Conservation (phyloP, 1,140 invertebrate species). For the Drosophila ogumai region DNA sequence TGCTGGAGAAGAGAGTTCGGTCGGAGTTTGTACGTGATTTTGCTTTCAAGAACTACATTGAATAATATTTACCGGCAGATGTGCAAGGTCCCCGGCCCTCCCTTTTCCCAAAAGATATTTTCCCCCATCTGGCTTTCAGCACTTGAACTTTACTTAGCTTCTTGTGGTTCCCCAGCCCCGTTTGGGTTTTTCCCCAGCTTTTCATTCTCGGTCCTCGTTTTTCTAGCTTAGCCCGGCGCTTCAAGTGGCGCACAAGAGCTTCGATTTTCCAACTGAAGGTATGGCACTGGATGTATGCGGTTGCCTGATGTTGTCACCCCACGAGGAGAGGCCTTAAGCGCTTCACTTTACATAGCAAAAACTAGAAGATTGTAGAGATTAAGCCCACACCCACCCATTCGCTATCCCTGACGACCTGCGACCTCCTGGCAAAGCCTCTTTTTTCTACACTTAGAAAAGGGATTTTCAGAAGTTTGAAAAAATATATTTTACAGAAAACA, state of each 20-base stretch:
- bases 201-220: constrained; percentile 42
- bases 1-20: constrained; percentile 10
- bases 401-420: constrained; percentile 15
- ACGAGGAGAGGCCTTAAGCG: constrained; percentile 55
- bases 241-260: constrained; percentile 67
- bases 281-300: constrained; percentile 25
- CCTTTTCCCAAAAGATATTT: background rate
- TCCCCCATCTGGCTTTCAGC: constrained; percentile 23
- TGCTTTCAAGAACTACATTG: constrained; percentile 70
- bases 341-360: constrained; percentile 76
- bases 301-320: constrained; percentile 67
- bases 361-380: constrained; percentile 78
- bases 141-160: constrained; percentile 59
- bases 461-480: background rate
- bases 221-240: constrained; percentile 55
- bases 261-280: constrained; percentile 64
- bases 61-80: constrained; percentile 64
- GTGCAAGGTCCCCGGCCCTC: background rate
- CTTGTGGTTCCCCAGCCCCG: constrained; percentile 17
- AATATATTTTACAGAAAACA: background rate
- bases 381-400: constrained; percentile 32
- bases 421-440: constrained; percentile 9
- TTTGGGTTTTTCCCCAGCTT: constrained; percentile 12
- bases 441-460: constrained; percentile 1
- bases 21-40: constrained; percentile 64